Percentiles rank a stretch among this genome's conserved stretches.
Evolutionary conservation across 2,797 vertebrate species (phyloP).

Genomic region (Huso huso): DNA sequence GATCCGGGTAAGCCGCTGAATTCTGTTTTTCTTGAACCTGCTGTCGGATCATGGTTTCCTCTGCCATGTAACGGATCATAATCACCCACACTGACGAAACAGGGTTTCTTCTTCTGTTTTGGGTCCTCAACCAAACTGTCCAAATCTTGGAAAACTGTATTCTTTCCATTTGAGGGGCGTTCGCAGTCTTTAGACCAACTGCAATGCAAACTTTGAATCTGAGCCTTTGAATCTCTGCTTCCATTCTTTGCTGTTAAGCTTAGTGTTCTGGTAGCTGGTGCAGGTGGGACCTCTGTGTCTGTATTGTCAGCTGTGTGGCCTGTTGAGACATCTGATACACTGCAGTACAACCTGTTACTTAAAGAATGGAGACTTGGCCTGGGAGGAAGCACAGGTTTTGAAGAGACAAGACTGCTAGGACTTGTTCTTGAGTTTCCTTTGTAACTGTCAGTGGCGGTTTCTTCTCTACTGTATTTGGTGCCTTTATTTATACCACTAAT

Average conservation of each 20-base stretch:
- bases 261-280: conserved; percentile 34
- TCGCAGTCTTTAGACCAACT: conserved; percentile 43
- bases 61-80: conserved; percentile 32
- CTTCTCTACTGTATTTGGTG: background rate
- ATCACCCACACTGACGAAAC: conserved; percentile 41
- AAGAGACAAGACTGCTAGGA: conserved; percentile 32
- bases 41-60: conserved; percentile 25
- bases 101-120: conserved; percentile 47
- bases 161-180: conserved; percentile 16
- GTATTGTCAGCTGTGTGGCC: conserved; percentile 17
- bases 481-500: background rate
- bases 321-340: conserved; percentile 4
- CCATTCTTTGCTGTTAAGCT: conserved; percentile 38
- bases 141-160: conserved; percentile 17
- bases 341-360: conserved; percentile 27
- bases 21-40: conserved; percentile 27
- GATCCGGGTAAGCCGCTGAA: conserved; percentile 35
- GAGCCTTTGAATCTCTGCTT: background rate
- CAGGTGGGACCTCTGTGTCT: conserved; percentile 29
- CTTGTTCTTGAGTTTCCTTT: conserved; percentile 36
- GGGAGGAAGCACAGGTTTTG: conserved; percentile 53
- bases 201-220: conserved; percentile 1
- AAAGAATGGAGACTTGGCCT: conserved; percentile 43
- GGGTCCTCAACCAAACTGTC: conserved; percentile 37
- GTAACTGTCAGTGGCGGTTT: conserved; percentile 15